phyloP scores from a whole-genome alignment of 2,888 invertebrate genomes.

The Alloscopus bannaensis region DNA sequence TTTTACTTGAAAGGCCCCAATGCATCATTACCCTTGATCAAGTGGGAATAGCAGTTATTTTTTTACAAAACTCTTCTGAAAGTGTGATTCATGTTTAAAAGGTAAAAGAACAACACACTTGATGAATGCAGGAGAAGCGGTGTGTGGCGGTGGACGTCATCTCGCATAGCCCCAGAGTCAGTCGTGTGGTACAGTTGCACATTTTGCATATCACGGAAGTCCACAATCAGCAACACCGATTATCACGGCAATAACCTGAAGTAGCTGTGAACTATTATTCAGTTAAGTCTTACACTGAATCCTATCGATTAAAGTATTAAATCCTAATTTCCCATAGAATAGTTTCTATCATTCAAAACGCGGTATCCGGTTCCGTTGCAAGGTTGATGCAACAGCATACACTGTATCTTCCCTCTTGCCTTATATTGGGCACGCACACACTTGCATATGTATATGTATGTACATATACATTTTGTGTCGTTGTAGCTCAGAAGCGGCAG shows the following conservation, averaged over 20 bases:
- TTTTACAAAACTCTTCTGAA: too few relatives aligned
- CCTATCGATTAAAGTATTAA: background rate
- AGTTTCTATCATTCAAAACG: slow-evolving; percentile 24
- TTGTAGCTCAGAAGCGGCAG: background rate
- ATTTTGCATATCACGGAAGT: background rate
- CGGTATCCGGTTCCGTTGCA: slow-evolving; percentile 41
- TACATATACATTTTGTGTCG: too few relatives aligned
- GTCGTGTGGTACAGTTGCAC: slow-evolving; percentile 3
- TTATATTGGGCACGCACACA: too few relatives aligned
- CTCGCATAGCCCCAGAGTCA: slow-evolving; percentile 5
- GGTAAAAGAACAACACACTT: too few relatives aligned
- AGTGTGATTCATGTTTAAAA: too few relatives aligned
- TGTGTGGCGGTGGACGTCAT: background rate
- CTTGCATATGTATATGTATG: too few relatives aligned
- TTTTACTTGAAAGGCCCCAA: too few relatives aligned
- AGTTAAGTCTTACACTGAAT: slow-evolving; percentile 8
- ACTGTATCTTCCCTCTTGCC: too few relatives aligned
- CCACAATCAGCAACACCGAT: background rate
- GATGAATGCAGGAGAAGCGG: too few relatives aligned
- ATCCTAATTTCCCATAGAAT: slow-evolving; percentile 40
- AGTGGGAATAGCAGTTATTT: too few relatives aligned
- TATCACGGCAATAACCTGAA: slow-evolving; percentile 7
- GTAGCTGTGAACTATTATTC: slow-evolving; percentile 17
- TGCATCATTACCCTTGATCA: too few relatives aligned
- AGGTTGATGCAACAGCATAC: background rate